Conservation (phyloP, 2,797 vertebrate species). For the Antrozous pallidus region DNA sequence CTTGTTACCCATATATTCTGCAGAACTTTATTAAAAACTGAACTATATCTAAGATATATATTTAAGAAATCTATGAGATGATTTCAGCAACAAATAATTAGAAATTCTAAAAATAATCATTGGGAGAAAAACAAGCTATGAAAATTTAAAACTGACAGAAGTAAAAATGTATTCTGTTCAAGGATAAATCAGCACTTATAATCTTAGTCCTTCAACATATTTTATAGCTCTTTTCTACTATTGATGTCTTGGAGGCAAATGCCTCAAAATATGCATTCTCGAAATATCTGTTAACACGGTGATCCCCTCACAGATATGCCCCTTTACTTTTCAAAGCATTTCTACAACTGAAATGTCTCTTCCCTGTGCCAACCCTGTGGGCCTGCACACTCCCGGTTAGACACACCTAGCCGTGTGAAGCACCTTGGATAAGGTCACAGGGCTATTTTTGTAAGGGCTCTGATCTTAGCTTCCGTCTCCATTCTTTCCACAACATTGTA, state of each 20-base stretch:
- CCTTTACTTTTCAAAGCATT: constrained; percentile 44
- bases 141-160: neutral
- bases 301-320: neutral
- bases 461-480: constrained; percentile 46
- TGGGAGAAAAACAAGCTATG: neutral
- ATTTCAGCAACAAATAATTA: neutral
- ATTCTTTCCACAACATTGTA: constrained; percentile 37
- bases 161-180: neutral
- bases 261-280: neutral
- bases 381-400: constrained; percentile 46
- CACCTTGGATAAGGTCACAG: constrained; percentile 65
- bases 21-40: neutral
- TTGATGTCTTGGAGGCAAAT: neutral
- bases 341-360: neutral
- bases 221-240: neutral
- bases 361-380: constrained; percentile 38
- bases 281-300: neutral
- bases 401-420: constrained; percentile 40
- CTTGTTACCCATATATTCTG: neutral
- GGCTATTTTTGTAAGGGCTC: constrained; percentile 54
- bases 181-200: neutral
- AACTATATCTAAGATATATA: neutral
- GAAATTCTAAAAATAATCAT: neutral
- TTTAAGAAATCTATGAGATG: neutral
- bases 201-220: neutral